phyloP scores from a whole-genome alignment of 2,888 invertebrate genomes.

The Himalopsyche tibetana region DNA sequence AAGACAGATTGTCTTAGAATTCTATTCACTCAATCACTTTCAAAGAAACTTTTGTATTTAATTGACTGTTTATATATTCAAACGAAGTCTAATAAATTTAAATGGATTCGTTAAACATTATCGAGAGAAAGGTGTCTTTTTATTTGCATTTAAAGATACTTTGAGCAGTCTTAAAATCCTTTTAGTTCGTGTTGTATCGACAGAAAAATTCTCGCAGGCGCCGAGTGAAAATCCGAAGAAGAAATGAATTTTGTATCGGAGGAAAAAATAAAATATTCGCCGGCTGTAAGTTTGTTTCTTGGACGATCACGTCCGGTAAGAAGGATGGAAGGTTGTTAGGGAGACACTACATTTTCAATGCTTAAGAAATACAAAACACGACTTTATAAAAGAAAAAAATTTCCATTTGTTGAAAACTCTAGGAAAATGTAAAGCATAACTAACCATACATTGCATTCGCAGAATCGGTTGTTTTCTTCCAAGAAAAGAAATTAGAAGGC shows the following conservation, averaged over 20 bases:
- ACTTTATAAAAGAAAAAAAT: no score
- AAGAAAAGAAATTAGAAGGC: no score
- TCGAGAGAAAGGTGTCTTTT: constrained; percentile 11
- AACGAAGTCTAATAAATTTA: background rate
- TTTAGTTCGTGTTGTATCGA: constrained; percentile 1
- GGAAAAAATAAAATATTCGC: constrained; percentile 48
- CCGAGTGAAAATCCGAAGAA: background rate
- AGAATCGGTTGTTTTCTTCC: no score
- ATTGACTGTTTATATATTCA: constrained; percentile 13
- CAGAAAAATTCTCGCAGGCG: background rate
- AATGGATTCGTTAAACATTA: constrained; percentile 4
- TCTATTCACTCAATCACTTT: constrained; percentile 16
- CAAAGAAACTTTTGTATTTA: constrained; percentile 23
- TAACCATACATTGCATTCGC: no score
- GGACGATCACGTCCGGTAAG: constrained; percentile 49
- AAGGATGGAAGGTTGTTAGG: background rate
- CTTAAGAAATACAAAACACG: no score
- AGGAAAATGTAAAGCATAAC: no score
- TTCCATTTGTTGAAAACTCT: no score
- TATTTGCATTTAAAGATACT: background rate
- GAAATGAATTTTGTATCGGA: constrained; percentile 18
- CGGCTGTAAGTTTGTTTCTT: constrained; percentile 49
- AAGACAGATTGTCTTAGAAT: background rate
- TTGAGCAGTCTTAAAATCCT: background rate
- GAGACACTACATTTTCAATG: background rate